Conservation (phyloP, 1,140 invertebrate species). For the Heterodera schachtii region DNA sequence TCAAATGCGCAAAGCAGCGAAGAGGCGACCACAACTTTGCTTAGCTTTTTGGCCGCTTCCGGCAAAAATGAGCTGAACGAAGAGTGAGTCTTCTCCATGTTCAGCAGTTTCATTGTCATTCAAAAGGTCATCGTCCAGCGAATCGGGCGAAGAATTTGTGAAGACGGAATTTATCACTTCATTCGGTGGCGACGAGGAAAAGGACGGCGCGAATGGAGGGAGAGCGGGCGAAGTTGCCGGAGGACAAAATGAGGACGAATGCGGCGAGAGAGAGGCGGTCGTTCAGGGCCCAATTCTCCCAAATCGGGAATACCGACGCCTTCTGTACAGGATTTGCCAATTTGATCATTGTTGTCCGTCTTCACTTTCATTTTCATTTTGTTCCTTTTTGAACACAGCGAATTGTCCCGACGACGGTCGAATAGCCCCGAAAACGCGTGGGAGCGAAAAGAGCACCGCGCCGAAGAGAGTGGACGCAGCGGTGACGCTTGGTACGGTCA, state of each 20-base stretch:
- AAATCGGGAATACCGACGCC: slow-evolving; percentile 51
- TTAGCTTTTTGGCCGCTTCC: slow-evolving; percentile 47
- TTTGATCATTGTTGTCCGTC: not conserved
- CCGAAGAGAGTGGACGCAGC: slow-evolving; percentile 8
- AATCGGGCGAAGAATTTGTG: slow-evolving; percentile 40
- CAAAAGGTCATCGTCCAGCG: slow-evolving; percentile 45
- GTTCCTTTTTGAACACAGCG: not conserved
- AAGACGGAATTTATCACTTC: slow-evolving; percentile 60
- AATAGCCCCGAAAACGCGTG: slow-evolving; percentile 23
- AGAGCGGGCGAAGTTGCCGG: not conserved
- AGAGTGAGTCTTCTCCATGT: slow-evolving; percentile 20
- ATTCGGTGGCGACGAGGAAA: slow-evolving; percentile 51
- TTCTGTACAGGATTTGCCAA: slow-evolving; percentile 37
- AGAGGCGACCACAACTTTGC: slow-evolving; percentile 58
- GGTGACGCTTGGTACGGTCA: not conserved
- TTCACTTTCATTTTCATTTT: not conserved
- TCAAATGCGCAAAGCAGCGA: slow-evolving; percentile 38
- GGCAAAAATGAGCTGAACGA: slow-evolving; percentile 34
- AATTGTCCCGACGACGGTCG: slow-evolving; percentile 25
- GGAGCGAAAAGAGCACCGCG: not conserved
- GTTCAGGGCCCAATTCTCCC: slow-evolving; percentile 53
- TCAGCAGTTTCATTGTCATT: not conserved
- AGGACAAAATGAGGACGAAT: slow-evolving; percentile 34
- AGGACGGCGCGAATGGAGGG: slow-evolving; percentile 4
- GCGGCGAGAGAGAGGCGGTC: slow-evolving; percentile 29